Conservation (phyloP, 2,888 invertebrate genomes). For the Rhagophthalmus giganteus region DNA sequence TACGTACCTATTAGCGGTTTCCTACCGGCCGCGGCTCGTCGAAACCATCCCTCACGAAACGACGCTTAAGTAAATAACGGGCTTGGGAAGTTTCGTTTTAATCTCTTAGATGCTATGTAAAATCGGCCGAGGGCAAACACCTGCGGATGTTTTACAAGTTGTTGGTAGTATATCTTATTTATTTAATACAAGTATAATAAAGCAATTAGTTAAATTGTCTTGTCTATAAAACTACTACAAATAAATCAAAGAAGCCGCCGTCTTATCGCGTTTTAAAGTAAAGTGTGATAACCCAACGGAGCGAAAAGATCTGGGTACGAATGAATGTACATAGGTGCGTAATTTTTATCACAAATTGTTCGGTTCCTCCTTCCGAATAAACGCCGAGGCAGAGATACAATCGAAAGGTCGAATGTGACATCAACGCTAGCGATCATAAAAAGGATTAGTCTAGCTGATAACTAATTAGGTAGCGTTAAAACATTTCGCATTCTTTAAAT, state of each 20-base stretch:
- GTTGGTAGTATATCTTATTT: conserved; percentile 22
- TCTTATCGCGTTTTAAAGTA: conserved; percentile 11
- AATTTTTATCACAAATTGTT: conserved; percentile 17
- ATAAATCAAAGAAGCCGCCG: conserved; percentile 17
- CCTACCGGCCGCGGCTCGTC: too few relatives aligned
- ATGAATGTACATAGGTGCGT: too few relatives aligned
- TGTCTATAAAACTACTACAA: conserved; percentile 2
- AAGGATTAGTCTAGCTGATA: conserved; percentile 14
- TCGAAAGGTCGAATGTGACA: conserved; percentile 4
- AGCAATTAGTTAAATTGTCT: conserved; percentile 25
- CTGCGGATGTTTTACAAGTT: conserved; percentile 20
- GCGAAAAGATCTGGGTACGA: too few relatives aligned
- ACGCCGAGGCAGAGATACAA: conserved; percentile 12
- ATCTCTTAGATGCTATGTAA: neutral
- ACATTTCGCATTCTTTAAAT: conserved; percentile 54
- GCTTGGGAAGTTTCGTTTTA: neutral
- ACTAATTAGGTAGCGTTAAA: conserved; percentile 54
- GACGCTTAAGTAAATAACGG: neutral
- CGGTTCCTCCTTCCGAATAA: conserved; percentile 10
- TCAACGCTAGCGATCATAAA: neutral
- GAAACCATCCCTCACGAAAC: neutral
- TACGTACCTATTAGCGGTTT: too few relatives aligned
- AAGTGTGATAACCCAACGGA: conserved; percentile 23
- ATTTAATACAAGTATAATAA: conserved; percentile 28
- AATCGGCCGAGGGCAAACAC: conserved; percentile 1